Evolutionary conservation across 1,140 invertebrate species (phyloP).

Genomic region (Bemisia tabaci): DNA sequence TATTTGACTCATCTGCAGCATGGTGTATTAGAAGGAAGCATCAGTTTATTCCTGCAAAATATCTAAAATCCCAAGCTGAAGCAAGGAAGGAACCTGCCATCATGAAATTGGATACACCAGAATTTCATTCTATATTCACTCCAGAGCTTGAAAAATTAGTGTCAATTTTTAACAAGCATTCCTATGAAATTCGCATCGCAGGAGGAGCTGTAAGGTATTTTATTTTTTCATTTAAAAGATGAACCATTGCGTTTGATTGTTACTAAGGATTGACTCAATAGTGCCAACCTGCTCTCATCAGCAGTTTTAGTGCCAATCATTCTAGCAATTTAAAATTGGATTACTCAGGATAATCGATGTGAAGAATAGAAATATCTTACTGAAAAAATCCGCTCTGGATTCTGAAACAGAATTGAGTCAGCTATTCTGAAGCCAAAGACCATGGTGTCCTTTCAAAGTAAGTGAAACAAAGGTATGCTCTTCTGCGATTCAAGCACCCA

Average conservation of each 20-base stretch:
- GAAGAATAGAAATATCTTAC: slow-evolving; percentile 15
- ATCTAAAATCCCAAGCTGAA: not conserved
- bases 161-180: slow-evolving; percentile 62
- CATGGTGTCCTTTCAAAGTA: too few relatives aligned
- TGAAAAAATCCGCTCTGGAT: too few relatives aligned
- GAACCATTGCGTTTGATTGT: slow-evolving; percentile 1
- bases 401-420: too few relatives aligned
- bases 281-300: too few relatives aligned
- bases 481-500: too few relatives aligned
- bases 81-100: slow-evolving; percentile 46
- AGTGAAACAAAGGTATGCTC: too few relatives aligned
- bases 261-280: slow-evolving; percentile 7
- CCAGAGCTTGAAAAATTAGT: slow-evolving; percentile 55
- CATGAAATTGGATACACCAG: slow-evolving; percentile 47
- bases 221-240: slow-evolving; percentile 6
- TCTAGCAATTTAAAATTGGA: too few relatives aligned
- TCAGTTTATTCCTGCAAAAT: not conserved
- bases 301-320: too few relatives aligned
- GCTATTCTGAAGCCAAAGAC: too few relatives aligned
- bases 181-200: slow-evolving; percentile 79
- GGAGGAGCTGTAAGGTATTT: slow-evolving; percentile 75
- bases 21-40: not conserved
- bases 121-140: slow-evolving; percentile 72
- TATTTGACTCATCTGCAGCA: not conserved
- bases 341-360: slow-evolving; percentile 4